phyloP scores from a whole-genome alignment of 2,888 invertebrate species.

The Koerneria pararmatus region DNA sequence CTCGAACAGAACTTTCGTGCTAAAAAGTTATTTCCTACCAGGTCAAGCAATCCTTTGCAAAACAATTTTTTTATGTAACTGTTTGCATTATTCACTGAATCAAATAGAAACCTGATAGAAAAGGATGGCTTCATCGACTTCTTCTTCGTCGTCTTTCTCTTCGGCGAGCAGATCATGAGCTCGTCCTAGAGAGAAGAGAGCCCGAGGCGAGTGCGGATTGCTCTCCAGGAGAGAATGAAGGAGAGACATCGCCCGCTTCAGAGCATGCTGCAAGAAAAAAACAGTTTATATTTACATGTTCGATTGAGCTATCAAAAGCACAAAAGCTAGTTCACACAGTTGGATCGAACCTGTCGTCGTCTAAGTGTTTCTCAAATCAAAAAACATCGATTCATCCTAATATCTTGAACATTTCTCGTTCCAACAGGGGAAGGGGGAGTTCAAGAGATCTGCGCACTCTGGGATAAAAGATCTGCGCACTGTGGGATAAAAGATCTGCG shows the following conservation, averaged over 20 bases:
- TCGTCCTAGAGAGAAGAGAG: slow-evolving; percentile 20
- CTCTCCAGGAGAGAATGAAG: slow-evolving; percentile 4
- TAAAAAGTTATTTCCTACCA: not conserved
- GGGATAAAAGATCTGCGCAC: no score
- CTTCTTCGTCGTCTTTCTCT: slow-evolving; percentile 18
- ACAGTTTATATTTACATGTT: no score
- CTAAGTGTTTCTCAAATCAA: no score
- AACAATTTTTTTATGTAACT: not conserved
- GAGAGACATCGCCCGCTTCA: slow-evolving; percentile 4
- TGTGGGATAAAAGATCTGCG: no score
- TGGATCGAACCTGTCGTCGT: no score
- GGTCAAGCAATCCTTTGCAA: not conserved
- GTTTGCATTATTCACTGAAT: slow-evolving; percentile 1
- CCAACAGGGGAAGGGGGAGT: no score
- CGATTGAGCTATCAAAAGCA: no score
- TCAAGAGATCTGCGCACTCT: no score
- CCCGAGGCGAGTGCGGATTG: slow-evolving; percentile 19
- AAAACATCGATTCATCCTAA: no score
- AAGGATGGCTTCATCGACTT: slow-evolving; percentile 19
- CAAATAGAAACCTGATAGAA: slow-evolving; percentile 16
- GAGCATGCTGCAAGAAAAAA: slow-evolving; percentile 6
- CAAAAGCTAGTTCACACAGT: no score
- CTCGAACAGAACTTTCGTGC: no score
- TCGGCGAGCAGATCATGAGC: slow-evolving; percentile 15
- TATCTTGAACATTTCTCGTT: no score